Conservation (phyloP, 2,888 invertebrate species). For the Eristalinus sepulchralis region DNA sequence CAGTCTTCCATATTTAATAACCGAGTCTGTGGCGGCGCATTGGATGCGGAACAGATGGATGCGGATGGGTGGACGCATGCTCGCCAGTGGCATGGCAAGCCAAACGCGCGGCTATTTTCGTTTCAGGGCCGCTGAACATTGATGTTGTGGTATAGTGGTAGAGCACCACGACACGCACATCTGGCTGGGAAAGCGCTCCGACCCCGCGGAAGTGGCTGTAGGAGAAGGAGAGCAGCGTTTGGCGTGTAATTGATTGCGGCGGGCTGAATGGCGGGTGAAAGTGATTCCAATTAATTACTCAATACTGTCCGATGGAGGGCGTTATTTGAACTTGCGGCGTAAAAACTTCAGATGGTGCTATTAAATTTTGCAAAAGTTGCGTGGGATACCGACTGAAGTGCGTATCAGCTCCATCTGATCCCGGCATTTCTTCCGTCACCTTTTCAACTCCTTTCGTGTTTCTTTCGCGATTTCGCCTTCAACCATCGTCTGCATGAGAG, state of each 20-base stretch:
- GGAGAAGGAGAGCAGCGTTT: slow-evolving; percentile 1
- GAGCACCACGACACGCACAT: background rate
- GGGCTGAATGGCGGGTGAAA: slow-evolving; percentile 31
- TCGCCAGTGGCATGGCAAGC: background rate
- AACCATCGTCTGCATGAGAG: background rate
- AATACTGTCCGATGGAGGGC: background rate
- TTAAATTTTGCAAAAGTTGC: background rate
- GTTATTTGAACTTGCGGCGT: background rate
- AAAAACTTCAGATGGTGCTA: background rate
- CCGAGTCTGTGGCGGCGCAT: slow-evolving; percentile 17
- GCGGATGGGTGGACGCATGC: background rate
- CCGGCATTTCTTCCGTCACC: background rate
- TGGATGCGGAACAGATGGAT: slow-evolving; percentile 32
- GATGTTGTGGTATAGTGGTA: slow-evolving; percentile 21
- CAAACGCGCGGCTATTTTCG: background rate
- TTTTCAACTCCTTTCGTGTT: background rate
- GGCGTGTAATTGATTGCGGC: slow-evolving; percentile 12
- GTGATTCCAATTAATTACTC: slow-evolving; percentile 35
- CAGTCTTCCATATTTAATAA: slow-evolving; percentile 53
- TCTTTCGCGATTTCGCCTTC: background rate
- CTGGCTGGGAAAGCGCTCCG: background rate
- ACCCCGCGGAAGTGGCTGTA: background rate
- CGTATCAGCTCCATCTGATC: background rate
- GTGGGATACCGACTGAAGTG: background rate
- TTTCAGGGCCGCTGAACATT: slow-evolving; percentile 53